Conservation (phyloP, 2,888 invertebrate genomes). For the Achlya flavicornis region DNA sequence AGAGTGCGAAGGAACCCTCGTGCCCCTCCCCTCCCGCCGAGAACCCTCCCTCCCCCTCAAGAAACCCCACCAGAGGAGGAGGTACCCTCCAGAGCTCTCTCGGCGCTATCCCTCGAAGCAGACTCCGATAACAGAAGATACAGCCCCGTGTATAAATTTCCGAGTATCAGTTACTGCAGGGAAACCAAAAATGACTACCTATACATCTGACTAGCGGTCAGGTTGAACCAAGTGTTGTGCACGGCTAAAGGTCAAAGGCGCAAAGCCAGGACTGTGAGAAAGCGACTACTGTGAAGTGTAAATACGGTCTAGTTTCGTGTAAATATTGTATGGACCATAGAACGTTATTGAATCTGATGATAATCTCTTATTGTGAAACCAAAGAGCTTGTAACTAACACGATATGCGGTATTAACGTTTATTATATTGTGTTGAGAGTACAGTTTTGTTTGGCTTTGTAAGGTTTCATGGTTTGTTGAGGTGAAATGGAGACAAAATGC, state of each 20-base stretch:
- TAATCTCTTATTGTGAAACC: conserved; percentile 65
- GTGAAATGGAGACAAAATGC: background rate
- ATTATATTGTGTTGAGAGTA: conserved; percentile 27
- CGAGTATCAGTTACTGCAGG: conserved; percentile 75
- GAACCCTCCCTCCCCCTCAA: conserved; percentile 69
- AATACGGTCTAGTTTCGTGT: conserved; percentile 56
- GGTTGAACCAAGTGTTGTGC: conserved; percentile 41
- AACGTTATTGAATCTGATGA: conserved; percentile 44
- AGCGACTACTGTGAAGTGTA: conserved; percentile 65
- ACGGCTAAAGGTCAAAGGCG: conserved; percentile 40
- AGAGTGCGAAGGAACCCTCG: conserved; percentile 92
- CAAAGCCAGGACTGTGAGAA: conserved; percentile 50
- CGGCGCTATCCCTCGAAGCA: conserved; percentile 74
- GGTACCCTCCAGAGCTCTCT: conserved; percentile 69
- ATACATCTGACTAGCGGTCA: conserved; percentile 72
- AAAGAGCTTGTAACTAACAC: conserved; percentile 66
- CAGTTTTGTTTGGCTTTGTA: conserved; percentile 21
- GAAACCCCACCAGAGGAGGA: conserved; percentile 59
- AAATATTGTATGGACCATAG: conserved; percentile 61
- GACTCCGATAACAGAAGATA: conserved; percentile 71
- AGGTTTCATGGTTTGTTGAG: background rate
- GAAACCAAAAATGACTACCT: conserved; percentile 78
- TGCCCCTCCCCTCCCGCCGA: conserved; percentile 89
- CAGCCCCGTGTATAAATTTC: conserved; percentile 79
- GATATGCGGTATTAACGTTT: conserved; percentile 34